phyloP scores from a whole-genome alignment of 2,888 invertebrate species.

The Papilio demoleus region DNA sequence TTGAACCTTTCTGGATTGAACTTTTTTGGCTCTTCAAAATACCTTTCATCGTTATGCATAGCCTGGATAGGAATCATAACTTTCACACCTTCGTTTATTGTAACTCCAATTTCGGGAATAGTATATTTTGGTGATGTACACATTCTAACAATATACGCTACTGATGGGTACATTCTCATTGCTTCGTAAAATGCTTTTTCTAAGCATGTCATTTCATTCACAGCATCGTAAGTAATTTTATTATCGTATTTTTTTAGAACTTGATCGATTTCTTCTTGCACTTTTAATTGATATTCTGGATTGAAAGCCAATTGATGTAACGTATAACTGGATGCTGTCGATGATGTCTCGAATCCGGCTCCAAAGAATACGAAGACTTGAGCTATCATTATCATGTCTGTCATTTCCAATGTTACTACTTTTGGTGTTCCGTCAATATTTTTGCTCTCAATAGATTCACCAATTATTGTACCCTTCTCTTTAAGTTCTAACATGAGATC shows the following conservation, averaged over 20 bases:
- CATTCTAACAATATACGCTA: conserved; percentile 67
- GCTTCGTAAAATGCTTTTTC: conserved; percentile 73
- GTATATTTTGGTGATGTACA: conserved; percentile 70
- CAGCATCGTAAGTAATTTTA: conserved; percentile 68
- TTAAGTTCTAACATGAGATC: conserved; percentile 70
- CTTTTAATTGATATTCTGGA: conserved; percentile 71
- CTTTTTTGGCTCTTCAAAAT: conserved; percentile 65
- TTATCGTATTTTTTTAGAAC: conserved; percentile 65
- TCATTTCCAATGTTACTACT: conserved; percentile 63
- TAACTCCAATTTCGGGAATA: conserved; percentile 67
- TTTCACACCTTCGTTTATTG: conserved; percentile 66
- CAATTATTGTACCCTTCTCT: conserved; percentile 67
- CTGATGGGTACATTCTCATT: conserved; percentile 73
- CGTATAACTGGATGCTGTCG: conserved; percentile 75
- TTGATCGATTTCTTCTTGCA: conserved; percentile 71
- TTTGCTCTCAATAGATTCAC: conserved; percentile 67
- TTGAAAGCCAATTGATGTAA: conserved; percentile 77
- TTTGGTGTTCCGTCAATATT: conserved; percentile 64
- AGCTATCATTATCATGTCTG: conserved; percentile 65
- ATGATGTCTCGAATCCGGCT: conserved; percentile 82
- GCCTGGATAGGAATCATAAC: conserved; percentile 71
- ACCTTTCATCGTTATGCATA: conserved; percentile 68
- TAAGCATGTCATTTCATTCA: conserved; percentile 72
- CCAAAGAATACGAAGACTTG: conserved; percentile 77
- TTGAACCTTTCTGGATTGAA: conserved; percentile 72